Evolutionary conservation across 2,888 invertebrate species (phyloP), one percentile per base, ranked within the genome.

Genomic region (Labia minor): DNA sequence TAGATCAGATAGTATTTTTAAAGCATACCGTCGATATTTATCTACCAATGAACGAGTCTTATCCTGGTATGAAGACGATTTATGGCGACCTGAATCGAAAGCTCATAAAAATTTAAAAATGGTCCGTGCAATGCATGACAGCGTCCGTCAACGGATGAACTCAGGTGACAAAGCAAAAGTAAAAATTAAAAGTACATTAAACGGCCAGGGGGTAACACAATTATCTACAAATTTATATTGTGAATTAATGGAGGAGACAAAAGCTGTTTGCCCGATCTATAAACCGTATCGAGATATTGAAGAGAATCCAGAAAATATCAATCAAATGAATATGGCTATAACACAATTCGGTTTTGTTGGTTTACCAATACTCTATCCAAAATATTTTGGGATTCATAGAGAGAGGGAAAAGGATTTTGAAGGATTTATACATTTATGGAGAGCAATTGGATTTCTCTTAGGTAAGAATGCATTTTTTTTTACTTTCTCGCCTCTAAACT

Each of bases 291-390:
- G 37, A 16, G 11, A 37, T 21, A 65, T 21, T 3, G n/a, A 16
- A 10, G 21, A 33, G 19, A 18, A 49, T 1, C 37, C 8, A 1
- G 64, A 49, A 14, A 11, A 49, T 16, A 67, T 83, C 2, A 80
- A 78, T 67, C 83, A 84, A 71, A 76, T 76, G 33, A 81, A 82
- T 69, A 82, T 84, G 83, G 74, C 77, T 0, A 62, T 77, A 1
- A 83, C 83, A 0, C 82, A 82, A 71, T 79, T 79, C 71, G 81
- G 80, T 0, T 83, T 83, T 71, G 74, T 82, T 21, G 81, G 81
- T 0, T 70, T 80, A 6, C 69, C 78, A 1, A 71, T 82, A 6
- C 73, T 81, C 67, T 78, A 78, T 67, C 81, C 82, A 0, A 70
- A 76, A n/a, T 70, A 73, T 21, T 77, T 81, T 68, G 78, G 78